Evolutionary conservation across 2,888 invertebrate species (phyloP).

Genomic region (Acanthococcus lagerstroemiae): DNA sequence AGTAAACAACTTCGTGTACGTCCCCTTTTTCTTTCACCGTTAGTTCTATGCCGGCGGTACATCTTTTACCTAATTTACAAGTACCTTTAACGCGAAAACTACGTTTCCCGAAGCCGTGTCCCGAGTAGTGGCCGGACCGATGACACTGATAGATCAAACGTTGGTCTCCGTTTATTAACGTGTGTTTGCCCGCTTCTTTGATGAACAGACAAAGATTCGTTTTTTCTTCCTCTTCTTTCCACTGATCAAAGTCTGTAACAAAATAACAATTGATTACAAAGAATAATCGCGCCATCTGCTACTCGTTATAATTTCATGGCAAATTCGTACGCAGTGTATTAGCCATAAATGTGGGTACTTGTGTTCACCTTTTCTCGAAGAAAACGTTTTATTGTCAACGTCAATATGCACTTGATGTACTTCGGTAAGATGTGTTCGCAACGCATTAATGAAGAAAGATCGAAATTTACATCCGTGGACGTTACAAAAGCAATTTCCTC

Average conservation of each 20-base stretch:
- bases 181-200: conserved; percentile 19
- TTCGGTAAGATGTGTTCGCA: conserved; percentile 15
- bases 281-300: neutral
- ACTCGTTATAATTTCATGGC: no score
- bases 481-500: conserved; percentile 18
- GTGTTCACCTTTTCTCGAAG: conserved; percentile 6
- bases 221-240: conserved; percentile 25
- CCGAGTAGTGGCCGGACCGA: conserved; percentile 19
- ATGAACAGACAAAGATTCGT: conserved; percentile 16
- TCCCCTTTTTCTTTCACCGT: conserved; percentile 8
- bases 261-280: neutral
- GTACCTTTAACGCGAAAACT: conserved; percentile 23
- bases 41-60: conserved; percentile 18
- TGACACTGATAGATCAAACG: conserved; percentile 18
- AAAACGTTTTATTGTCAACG: conserved; percentile 10
- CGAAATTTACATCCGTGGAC: conserved; percentile 22
- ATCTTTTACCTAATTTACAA: conserved; percentile 20
- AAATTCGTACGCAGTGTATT: no score
- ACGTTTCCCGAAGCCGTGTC: conserved; percentile 15
- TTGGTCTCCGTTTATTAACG: conserved; percentile 18
- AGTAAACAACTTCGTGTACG: conserved; percentile 15
- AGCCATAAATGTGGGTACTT: no score
- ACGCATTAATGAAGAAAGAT: conserved; percentile 16
- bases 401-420: conserved; percentile 14
- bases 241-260: conserved; percentile 2